phyloP scores from a whole-genome alignment of 2,888 invertebrate species.

The Chrysodeixis includens region DNA sequence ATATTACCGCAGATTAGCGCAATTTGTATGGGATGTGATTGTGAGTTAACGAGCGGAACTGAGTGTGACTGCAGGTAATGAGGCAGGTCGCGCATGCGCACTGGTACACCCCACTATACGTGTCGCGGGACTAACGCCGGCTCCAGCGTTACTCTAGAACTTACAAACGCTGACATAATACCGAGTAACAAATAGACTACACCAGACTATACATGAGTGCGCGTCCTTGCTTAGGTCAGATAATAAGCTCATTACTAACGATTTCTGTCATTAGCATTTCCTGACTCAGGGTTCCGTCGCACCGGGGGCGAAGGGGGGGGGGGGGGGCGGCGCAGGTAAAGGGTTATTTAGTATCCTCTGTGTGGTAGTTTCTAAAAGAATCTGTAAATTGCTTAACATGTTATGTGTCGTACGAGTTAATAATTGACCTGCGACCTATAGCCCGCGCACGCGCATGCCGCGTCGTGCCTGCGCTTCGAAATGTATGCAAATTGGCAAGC shows the following conservation, averaged over 20 bases:
- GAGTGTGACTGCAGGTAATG: neutral
- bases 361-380: too few relatives aligned
- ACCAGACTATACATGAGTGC: neutral
- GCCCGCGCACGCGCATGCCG: neutral
- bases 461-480: neutral
- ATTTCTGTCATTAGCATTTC: conserved; percentile 4
- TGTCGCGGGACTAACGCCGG: neutral
- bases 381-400: neutral
- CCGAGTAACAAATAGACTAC: too few relatives aligned
- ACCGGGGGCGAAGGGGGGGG: neutral
- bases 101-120: neutral
- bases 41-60: conserved; percentile 11
- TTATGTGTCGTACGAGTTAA: neutral
- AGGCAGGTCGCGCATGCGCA: neutral
- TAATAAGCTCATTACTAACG: conserved; percentile 3
- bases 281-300: too few relatives aligned
- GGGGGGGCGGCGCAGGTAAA: neutral
- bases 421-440: conserved; percentile 2
- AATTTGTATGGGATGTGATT: conserved; percentile 15
- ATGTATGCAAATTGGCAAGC: neutral
- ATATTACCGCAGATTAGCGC: conserved; percentile 17
- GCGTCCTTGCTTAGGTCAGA: neutral
- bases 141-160: too few relatives aligned
- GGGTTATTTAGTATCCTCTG: too few relatives aligned
- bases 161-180: too few relatives aligned